phyloP scores from a whole-genome alignment of 37 sponge, comb jelly and placozoan species.

The Tethya wilhelma region DNA sequence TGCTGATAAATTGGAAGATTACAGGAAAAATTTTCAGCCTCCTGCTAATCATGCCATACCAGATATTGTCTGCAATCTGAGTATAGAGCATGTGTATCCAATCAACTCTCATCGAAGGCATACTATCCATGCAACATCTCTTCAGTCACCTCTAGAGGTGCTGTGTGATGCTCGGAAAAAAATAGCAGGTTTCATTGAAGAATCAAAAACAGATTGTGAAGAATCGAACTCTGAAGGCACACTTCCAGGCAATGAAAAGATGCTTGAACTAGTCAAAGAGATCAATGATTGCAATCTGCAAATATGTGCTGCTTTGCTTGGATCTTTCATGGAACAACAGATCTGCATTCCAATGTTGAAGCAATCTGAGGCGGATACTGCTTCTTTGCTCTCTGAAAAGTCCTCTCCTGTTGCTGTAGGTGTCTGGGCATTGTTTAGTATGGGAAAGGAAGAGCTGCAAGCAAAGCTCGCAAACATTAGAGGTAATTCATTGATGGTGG shows the following conservation, averaged over 20 bases:
- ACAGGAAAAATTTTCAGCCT: no score
- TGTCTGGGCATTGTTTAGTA: constrained; percentile 63
- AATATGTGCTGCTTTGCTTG: constrained; percentile 49
- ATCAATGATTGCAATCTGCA: constrained; percentile 14
- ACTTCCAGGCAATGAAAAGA: constrained; percentile 19
- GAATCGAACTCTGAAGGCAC: not conserved
- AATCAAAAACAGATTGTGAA: constrained; percentile 14
- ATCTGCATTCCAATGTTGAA: constrained; percentile 65
- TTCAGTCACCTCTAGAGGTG: constrained; percentile 16
- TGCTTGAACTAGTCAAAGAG: constrained; percentile 33
- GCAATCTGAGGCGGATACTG: constrained; percentile 35
- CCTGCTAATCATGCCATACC: no score
- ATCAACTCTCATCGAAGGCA: not conserved
- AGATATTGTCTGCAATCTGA: constrained; percentile 7
- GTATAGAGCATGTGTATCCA: constrained; percentile 37
- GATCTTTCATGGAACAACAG: constrained; percentile 72
- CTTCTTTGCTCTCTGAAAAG: constrained; percentile 31
- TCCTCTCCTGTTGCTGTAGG: constrained; percentile 52
- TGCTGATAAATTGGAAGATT: no score
- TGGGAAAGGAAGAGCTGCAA: constrained; percentile 35
- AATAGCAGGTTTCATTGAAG: constrained; percentile 9
- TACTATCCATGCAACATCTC: not conserved
- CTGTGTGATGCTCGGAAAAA: constrained; percentile 25
- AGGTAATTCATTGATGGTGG: constrained; percentile 24
- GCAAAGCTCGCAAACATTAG: constrained; percentile 13